Evolutionary conservation across 2,113 vertebrate genomes (phyloP).

Genomic region (Eurypyga helias): DNA sequence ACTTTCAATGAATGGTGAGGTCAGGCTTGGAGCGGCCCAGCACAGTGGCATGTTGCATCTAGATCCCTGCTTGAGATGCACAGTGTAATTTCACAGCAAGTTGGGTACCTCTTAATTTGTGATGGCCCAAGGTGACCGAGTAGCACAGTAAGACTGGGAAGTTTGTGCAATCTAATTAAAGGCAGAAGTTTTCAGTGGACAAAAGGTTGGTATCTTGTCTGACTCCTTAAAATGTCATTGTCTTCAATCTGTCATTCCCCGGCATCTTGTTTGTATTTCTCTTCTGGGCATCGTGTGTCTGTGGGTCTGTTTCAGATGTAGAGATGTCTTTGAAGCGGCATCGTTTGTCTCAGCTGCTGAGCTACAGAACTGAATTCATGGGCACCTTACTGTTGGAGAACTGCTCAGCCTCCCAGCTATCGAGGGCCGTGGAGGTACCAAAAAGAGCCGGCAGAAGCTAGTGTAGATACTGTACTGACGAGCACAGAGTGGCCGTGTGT

Average conservation of each 20-base stretch:
- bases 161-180: neutral
- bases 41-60: fast-evolving
- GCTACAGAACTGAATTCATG: neutral
- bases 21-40: neutral
- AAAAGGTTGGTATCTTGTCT: neutral
- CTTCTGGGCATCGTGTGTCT: neutral
- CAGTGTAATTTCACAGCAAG: neutral
- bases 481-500: fast-evolving
- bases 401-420: neutral
- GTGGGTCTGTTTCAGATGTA: neutral
- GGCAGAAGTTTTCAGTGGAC: neutral
- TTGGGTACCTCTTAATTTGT: neutral
- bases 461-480: neutral
- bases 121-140: neutral
- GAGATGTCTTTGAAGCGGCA: neutral
- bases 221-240: neutral
- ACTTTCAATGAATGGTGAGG: neutral
- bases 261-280: neutral
- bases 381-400: neutral
- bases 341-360: neutral
- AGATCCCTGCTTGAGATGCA: neutral
- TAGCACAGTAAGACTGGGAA: neutral
- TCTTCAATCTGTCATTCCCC: neutral
- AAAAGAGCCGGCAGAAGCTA: neutral
- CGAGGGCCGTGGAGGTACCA: neutral